These are phyloP conservation scores for Rosalia funebris DNA, from an alignment of 2,888 invertebrate species.

Conservation along the genomic window DNA sequence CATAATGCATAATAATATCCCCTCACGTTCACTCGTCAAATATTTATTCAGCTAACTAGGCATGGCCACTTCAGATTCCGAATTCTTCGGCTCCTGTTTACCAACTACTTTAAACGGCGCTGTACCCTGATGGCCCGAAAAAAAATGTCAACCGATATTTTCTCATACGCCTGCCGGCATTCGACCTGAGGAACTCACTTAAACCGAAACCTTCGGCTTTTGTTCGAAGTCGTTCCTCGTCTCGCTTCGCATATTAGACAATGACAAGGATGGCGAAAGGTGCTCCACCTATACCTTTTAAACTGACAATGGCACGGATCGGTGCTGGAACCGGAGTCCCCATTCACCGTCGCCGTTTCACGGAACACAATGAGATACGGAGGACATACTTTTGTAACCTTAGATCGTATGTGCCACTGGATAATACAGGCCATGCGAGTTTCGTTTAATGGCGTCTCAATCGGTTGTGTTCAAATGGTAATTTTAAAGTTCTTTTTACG, in stretches of 20 bases:
- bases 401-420: conserved; percentile 25
- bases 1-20: conserved; percentile 49
- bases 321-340: conserved; percentile 9
- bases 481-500: conserved; percentile 32
- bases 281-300: conserved; percentile 37
- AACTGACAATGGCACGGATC: conserved; percentile 28
- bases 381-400: conserved; percentile 30
- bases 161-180: conserved; percentile 39
- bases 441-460: conserved; percentile 33
- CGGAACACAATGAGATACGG: conserved; percentile 25
- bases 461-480: conserved; percentile 40
- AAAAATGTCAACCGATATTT: conserved; percentile 52
- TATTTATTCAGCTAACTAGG: conserved; percentile 46
- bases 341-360: conserved; percentile 28
- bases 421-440: conserved; percentile 18
- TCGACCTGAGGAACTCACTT: conserved; percentile 43
- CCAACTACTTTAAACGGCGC: conserved; percentile 18
- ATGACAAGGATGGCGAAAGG: conserved; percentile 21
- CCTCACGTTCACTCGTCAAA: conserved; percentile 36
- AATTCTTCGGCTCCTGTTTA: conserved; percentile 50
- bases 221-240: conserved; percentile 17
- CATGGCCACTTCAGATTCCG: conserved; percentile 44
- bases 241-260: conserved; percentile 20
- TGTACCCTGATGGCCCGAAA: conserved; percentile 7
- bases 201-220: conserved; percentile 41